Base-by-base conservation (phyloP, 1,140 invertebrate species). In the Stenopsyche tienmushanensis region DNA sequence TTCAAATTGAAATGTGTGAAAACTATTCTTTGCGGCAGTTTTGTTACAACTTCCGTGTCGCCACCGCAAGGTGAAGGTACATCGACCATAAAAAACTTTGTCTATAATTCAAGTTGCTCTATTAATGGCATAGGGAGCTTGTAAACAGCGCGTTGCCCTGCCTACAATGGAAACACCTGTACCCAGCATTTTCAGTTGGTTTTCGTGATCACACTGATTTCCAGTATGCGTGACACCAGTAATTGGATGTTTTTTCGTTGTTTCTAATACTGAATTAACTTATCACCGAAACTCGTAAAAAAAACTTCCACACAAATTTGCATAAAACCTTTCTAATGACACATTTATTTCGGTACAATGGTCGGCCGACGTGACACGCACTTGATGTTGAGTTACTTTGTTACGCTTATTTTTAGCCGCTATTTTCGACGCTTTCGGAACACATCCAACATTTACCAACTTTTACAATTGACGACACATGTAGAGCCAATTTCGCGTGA, bases 231-330 rank as follows among this genome's bases (percentile, higher is more conserved):
- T 69, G 67, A 65, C 63, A 62, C 18, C 24, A 23, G 50, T 65
- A 65, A 69, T 69, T 62, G 62, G 62, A 69, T 69, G 67, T 69
- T 69, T 69, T 69, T 65, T 62, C 57, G 62, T 58, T 69, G 57
- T 65, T 65, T 68, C 58, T 57, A 69, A 69, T 57, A 62, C 58
- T n/a, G 52, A 65, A 69, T 69, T 69, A 69, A 69, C 67, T 69
- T 69, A 69, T 69, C 67, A 69, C 50, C 59, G 24, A 25, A 42
- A 29, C n/a, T n/a, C 26, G 7, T 23, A 18, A 63, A 24, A 57
- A 65, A 47, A 23, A 44, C 34, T 64, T 58, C 25, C 47, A 29
- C 41, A 3, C 25, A 41, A 65, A 69, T 69, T 65, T 69, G 63
- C 67, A 69, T 69, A 69, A 59, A 63, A 60, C 66, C 34, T 50